Percentiles rank a stretch among this genome's conserved stretches.
phyloP scores from a whole-genome alignment of 2,888 invertebrate genomes.

The Drosophila multiciliata region DNA sequence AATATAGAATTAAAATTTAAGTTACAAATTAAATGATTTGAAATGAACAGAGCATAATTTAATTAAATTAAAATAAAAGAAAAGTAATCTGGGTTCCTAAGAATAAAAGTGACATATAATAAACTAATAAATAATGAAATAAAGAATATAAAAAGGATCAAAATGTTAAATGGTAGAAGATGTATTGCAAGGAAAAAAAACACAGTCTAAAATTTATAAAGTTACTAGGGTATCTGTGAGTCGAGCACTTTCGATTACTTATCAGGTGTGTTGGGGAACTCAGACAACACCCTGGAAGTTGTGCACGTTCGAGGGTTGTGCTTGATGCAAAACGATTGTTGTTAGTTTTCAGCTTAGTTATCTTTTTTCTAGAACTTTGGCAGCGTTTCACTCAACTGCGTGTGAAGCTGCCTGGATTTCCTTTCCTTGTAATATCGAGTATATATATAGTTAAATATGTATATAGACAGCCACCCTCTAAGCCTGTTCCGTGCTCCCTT shows the following conservation, averaged over 20 bases:
- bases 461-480: conserved; percentile 33
- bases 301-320: conserved; percentile 46
- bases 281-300: conserved; percentile 62
- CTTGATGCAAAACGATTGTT: conserved; percentile 19
- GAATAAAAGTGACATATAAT: not conserved
- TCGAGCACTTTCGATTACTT: not conserved
- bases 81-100: too few relatives aligned
- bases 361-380: conserved; percentile 22
- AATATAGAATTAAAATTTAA: not conserved
- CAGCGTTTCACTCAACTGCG: conserved; percentile 11
- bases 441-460: not conserved
- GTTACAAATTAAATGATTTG: not conserved
- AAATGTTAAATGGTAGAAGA: not conserved
- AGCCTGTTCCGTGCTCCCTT: conserved; percentile 21
- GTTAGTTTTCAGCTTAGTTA: conserved; percentile 7
- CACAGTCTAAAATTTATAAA: accelerated
- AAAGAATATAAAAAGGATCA: not conserved
- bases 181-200: not conserved
- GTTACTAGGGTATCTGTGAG: not conserved
- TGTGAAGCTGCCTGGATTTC: conserved; percentile 2
- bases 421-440: conserved; percentile 14
- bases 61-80: not conserved
- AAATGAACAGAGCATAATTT: not conserved
- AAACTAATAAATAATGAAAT: not conserved
- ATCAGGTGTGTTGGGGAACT: conserved; percentile 28